These are phyloP conservation scores for Abscondita cerata DNA, from an alignment of 2,888 invertebrate genomes.

Conservation along the genomic window DNA sequence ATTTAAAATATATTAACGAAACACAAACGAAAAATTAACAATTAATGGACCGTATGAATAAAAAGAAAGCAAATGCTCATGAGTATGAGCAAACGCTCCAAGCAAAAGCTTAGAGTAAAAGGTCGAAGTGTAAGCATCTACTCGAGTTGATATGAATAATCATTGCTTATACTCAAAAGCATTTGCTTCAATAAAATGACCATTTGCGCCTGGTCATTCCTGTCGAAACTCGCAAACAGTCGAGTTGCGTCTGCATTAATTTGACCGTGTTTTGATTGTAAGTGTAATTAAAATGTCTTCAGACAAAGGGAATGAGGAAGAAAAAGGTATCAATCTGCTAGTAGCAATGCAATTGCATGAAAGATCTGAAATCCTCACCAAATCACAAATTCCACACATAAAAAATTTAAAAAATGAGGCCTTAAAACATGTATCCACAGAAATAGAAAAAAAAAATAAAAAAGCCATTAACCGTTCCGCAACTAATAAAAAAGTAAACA, in stretches of 20 bases:
- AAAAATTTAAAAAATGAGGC: neutral
- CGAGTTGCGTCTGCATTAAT: neutral
- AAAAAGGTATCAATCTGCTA: neutral
- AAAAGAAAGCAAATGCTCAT: neutral
- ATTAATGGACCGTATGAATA: too few species aligned
- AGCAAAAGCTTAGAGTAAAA: neutral
- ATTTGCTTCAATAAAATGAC: neutral
- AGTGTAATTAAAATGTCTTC: neutral
- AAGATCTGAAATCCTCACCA: neutral
- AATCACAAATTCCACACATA: neutral
- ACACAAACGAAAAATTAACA: too few species aligned
- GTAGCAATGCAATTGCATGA: neutral
- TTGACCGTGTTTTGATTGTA: neutral
- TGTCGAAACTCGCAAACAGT: neutral
- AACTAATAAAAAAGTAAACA: conserved; percentile 2
- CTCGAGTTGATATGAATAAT: neutral
- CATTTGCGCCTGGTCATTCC: neutral
- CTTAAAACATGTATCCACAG: neutral
- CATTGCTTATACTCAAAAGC: neutral
- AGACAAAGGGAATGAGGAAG: neutral
- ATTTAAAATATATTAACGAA: too few species aligned
- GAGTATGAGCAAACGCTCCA: neutral
- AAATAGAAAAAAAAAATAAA: neutral
- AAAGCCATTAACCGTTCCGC: neutral
- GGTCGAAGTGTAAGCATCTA: neutral